Evolutionary conservation across 2,113 vertebrate genomes (phyloP), one percentile per base, ranked within the genome.

Genomic region (Acinonyx jubatus): DNA sequence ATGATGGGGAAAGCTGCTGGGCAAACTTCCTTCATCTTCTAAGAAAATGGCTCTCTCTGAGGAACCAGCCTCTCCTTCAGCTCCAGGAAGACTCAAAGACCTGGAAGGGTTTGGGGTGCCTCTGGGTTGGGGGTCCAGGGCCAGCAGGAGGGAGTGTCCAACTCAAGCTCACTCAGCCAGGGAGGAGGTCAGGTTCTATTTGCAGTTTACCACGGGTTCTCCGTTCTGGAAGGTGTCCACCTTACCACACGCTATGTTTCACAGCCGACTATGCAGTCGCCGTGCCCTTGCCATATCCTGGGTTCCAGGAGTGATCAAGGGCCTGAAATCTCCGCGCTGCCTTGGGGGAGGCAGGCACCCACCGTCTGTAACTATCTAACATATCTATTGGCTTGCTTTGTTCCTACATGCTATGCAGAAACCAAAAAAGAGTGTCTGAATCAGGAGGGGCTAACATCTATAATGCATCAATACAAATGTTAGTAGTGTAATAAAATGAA

Each of bases 231-330:
- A 31, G 14, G 25, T n/a, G 45, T 50, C 38, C 31, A 7, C 3
- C 16, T 7, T 3, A 11, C 33, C 16, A 2, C 4, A 11, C 4
- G 1, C 29, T 36, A 0, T 19, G 15, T 15, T 11, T 84, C 23
- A 16, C 41, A 68, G 52, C 33, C 4, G 0, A 2, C 15, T 15
- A 1, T 8, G 29, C 36, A 66, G 52, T 65, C 9, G 11, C 1
- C 1, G 5, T 4, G 21, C 14, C 13, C 13, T 23, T 31, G 7
- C 13, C 16, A 10, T 8, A 29, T 19, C 0, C 52, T 19, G 76
- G 8, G 29, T 86, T 36, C 10, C 36, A 23, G 55, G 19, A 38
- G 1, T 1, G 0, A 21, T 12, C 36, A 1, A 69, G 50, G 45
- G 31, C 23, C 80, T n/a, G 41, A 13, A 29, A 7, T 25, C 48